These are phyloP conservation scores for Ancistrus triradiatus DNA, from an alignment of 2,113 vertebrate genomes.

Conservation along the genomic window DNA sequence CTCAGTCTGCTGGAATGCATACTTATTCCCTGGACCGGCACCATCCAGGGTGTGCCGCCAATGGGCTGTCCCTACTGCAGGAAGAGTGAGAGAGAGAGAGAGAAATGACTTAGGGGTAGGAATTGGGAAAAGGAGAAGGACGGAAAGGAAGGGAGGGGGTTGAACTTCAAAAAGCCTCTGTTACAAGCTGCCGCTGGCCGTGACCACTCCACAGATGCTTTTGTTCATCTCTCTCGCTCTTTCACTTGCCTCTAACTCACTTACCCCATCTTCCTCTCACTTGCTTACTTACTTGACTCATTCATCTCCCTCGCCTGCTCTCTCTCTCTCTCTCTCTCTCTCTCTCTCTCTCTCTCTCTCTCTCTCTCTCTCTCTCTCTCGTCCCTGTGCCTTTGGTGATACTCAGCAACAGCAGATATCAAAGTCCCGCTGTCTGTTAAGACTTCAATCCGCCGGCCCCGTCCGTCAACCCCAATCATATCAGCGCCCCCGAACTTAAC, in stretches of 20 bases:
- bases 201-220: conserved; percentile 69
- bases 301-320: conserved; percentile 38
- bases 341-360: no score
- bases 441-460: conserved; percentile 67
- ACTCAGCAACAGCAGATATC: conserved; percentile 62
- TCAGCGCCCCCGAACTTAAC: conserved; percentile 63
- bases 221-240: conserved; percentile 55
- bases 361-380: no score
- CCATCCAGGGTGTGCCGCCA: conserved; percentile 44
- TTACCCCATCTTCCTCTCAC: conserved; percentile 33
- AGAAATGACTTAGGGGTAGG: conserved; percentile 33
- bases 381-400: conserved; percentile 69
- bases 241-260: conserved; percentile 45
- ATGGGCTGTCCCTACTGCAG: conserved; percentile 43
- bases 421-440: conserved; percentile 71
- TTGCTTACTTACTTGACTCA: conserved; percentile 30
- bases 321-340: no score
- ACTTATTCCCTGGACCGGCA: conserved; percentile 38
- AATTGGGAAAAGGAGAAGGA: conserved; percentile 23
- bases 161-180: conserved; percentile 70
- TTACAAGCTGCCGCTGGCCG: conserved; percentile 63
- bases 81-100: conserved; percentile 36
- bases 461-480: conserved; percentile 73
- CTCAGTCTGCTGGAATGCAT: conserved; percentile 6
- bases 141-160: conserved; percentile 42